Evolutionary conservation across 1,140 invertebrate genomes (phyloP).

Genomic region (Apis mellifera): Amel_HAv3.1 CM009936.2:7644001-7644500

Average conservation of each 20-base stretch:
- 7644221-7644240: not conserved
- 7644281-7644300: not conserved
- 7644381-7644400: not conserved
- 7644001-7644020: no score
- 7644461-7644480: not conserved
- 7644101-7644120: no score
- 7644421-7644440: not conserved
- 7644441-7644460: not conserved
- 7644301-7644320: not conserved
- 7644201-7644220: no score
- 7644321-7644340: not conserved
- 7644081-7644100: no score
- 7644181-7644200: no score
- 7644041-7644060: no score
- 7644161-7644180: no score
- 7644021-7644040: no score
- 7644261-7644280: not conserved
- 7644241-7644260: not conserved
- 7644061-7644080: no score
- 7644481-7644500: slow-evolving; percentile 2
- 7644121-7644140: no score
- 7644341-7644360: not conserved
- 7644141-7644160: no score
- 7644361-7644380: not conserved
- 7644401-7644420: not conserved